Conservation (phyloP, 2,888 invertebrate species). For the Parascotia fuliginaria region DNA sequence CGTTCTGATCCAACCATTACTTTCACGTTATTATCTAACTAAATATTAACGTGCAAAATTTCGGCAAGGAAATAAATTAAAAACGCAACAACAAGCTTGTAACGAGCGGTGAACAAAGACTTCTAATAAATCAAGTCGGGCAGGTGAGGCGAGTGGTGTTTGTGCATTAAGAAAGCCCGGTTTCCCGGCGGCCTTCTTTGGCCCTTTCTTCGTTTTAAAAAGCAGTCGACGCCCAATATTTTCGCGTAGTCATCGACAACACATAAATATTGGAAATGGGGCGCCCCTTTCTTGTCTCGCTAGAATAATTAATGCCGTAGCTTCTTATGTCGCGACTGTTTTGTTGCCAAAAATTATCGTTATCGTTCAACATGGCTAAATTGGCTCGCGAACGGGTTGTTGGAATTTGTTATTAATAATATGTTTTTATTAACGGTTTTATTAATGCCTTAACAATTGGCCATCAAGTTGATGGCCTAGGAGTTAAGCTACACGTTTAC, state of each 20-base stretch:
- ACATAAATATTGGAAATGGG: slow-evolving; percentile 86
- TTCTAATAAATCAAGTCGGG: slow-evolving; percentile 82
- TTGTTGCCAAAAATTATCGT: slow-evolving; percentile 76
- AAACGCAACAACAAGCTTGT: slow-evolving; percentile 85
- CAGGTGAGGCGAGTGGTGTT: slow-evolving; percentile 83
- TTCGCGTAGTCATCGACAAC: slow-evolving; percentile 85
- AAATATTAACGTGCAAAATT: slow-evolving; percentile 80
- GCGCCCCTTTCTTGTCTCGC: slow-evolving; percentile 84
- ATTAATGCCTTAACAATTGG: not conserved
- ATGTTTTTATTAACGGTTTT: slow-evolving; percentile 12
- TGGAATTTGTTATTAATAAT: slow-evolving; percentile 27
- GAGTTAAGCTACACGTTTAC: too few relatives aligned
- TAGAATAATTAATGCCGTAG: slow-evolving; percentile 83
- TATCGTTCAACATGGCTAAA: slow-evolving; percentile 52
- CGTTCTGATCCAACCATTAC: slow-evolving; percentile 48
- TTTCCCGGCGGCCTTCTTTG: slow-evolving; percentile 80
- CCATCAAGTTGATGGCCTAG: too few relatives aligned
- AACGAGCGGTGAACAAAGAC: slow-evolving; percentile 82
- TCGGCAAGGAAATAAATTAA: slow-evolving; percentile 82
- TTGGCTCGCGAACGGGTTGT: slow-evolving; percentile 57
- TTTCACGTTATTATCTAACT: slow-evolving; percentile 69
- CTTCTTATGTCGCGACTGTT: slow-evolving; percentile 78
- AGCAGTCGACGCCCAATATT: slow-evolving; percentile 84
- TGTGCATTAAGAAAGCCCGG: slow-evolving; percentile 84
- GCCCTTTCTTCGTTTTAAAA: slow-evolving; percentile 85